These are phyloP conservation scores for Cancer borealis DNA, from an alignment of 2,888 invertebrate species.

Conservation along the genomic window DNA sequence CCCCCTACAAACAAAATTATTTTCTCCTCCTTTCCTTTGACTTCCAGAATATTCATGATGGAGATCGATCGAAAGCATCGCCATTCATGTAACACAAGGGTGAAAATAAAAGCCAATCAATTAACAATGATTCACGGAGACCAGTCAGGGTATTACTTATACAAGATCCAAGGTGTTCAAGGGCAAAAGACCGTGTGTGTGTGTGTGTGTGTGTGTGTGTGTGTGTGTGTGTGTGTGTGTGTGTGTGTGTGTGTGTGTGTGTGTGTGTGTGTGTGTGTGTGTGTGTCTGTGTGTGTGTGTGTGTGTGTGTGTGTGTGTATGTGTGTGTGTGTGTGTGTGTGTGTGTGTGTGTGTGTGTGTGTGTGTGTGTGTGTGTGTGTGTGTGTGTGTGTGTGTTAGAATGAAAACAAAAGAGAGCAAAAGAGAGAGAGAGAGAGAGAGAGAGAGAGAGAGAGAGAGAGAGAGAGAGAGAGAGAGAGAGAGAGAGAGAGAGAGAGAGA, in stretches of 20 bases:
- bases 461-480: slow-evolving; percentile 26
- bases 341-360: not conserved
- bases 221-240: not conserved
- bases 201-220: too few relatives aligned
- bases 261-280: not conserved
- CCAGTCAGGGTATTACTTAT: not conserved
- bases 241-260: not conserved
- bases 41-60: not conserved
- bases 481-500: slow-evolving; percentile 40
- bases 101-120: not conserved
- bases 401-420: not conserved
- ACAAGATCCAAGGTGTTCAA: not conserved
- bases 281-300: not conserved
- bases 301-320: too few relatives aligned
- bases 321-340: not conserved
- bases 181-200: not conserved
- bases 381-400: not conserved
- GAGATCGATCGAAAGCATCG: not conserved
- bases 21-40: not conserved
- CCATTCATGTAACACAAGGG: not conserved
- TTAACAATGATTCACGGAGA: not conserved
- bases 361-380: not conserved
- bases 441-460: slow-evolving; percentile 1
- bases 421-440: slow-evolving; percentile 4
- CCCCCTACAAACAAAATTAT: not conserved